Conservation (phyloP, 2,113 vertebrate genomes). For the Meleagris gallopavo region DNA sequence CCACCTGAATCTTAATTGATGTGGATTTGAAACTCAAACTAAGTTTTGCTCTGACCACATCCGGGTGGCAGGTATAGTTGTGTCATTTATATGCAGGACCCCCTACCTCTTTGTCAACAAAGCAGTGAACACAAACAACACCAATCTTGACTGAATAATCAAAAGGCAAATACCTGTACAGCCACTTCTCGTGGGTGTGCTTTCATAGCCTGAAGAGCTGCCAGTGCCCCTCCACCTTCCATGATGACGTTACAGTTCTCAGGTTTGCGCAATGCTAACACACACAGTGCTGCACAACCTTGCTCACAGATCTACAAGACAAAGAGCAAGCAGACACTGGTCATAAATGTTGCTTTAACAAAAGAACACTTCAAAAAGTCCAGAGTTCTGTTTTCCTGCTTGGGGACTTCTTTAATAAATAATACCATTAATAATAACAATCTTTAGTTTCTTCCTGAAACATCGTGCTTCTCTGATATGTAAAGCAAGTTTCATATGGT, state of each 20-base stretch:
- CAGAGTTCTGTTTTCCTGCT: fast-evolving
- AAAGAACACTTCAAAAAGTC: fast-evolving
- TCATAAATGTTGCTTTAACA: fast-evolving
- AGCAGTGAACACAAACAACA: fast-evolving
- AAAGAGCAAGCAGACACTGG: neutral
- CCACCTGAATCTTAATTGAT: neutral
- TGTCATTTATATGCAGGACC: neutral
- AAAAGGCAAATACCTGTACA: slow-evolving; percentile 84
- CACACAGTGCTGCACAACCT: slow-evolving; percentile 88
- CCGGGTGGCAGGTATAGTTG: fast-evolving
- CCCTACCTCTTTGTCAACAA: fast-evolving
- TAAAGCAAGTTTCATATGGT: neutral
- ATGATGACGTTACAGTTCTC: slow-evolving; percentile 90
- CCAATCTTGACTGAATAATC: fast-evolving
- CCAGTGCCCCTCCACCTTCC: slow-evolving; percentile 87
- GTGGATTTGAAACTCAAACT: neutral
- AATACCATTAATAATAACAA: neutral
- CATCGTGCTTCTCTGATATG: fast-evolving
- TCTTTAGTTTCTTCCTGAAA: neutral
- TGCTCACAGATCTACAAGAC: slow-evolving; percentile 90
- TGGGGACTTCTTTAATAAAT: neutral
- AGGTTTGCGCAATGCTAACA: slow-evolving; percentile 91
- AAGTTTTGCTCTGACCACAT: neutral
- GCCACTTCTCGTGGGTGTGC: slow-evolving; percentile 77
- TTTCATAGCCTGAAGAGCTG: slow-evolving; percentile 92